phyloP scores from a whole-genome alignment of 23 tunicate genomes.

The Styela plicata region DNA sequence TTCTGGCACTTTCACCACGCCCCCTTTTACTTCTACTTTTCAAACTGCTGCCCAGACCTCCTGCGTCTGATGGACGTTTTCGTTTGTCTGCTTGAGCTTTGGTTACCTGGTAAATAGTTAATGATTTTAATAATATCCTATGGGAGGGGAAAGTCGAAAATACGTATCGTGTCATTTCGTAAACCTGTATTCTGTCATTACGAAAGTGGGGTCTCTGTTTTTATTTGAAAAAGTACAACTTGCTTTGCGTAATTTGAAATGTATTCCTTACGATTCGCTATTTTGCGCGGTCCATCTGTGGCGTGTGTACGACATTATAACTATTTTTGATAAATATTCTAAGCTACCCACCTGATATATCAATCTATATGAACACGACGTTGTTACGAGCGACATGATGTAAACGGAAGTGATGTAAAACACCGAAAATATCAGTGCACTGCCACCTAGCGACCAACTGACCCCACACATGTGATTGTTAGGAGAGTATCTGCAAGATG shows the following conservation, averaged over 20 bases:
- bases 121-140: too few relatives aligned
- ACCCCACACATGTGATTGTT: conserved; percentile 45
- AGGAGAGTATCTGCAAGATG: conserved; percentile 57
- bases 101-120: too few relatives aligned
- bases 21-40: not conserved
- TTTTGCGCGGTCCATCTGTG: too few relatives aligned
- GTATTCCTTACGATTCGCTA: too few relatives aligned
- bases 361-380: conserved; percentile 34
- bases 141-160: too few relatives aligned
- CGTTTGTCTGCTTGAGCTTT: conserved; percentile 23
- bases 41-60: conserved; percentile 20
- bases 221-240: too few relatives aligned
- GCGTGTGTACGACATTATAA: too few relatives aligned
- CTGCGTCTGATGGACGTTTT: conserved; percentile 14
- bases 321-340: too few relatives aligned
- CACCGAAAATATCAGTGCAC: conserved; percentile 40
- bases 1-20: not conserved
- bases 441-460: conserved; percentile 56
- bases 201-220: too few relatives aligned
- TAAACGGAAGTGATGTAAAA: conserved; percentile 63
- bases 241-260: too few relatives aligned
- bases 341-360: conserved; percentile 72
- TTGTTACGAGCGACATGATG: conserved; percentile 30
- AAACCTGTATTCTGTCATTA: too few relatives aligned
- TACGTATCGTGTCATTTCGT: too few relatives aligned